Evolutionary conservation across 2,113 vertebrate species (phyloP).

Genomic region (Gavialis gangeticus): DNA sequence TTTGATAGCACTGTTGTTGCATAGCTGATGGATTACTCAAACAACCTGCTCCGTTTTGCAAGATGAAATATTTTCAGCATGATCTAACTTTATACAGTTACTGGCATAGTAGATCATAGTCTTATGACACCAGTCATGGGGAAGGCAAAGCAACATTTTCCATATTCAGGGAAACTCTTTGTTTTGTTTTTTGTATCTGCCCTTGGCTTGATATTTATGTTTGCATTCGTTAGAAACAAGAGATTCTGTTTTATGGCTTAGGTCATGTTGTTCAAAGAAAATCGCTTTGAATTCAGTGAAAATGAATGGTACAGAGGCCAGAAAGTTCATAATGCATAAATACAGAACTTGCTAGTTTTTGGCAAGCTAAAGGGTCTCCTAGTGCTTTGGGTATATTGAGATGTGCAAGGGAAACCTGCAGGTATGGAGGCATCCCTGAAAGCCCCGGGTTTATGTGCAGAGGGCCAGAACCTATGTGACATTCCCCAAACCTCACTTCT

Average conservation of each 20-base stretch:
- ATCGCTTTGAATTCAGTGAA: background rate
- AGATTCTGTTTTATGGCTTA: background rate
- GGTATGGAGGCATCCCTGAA: background rate
- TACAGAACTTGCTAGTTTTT: conserved; percentile 7
- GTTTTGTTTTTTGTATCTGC: background rate
- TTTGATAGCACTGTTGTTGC: conserved; percentile 53
- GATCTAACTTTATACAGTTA: conserved; percentile 22
- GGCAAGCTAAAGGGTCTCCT: conserved; percentile 13
- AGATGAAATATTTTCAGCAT: conserved; percentile 42
- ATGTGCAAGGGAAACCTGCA: conserved; percentile 47
- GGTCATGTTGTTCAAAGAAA: background rate
- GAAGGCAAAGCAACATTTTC: background rate
- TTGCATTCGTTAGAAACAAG: background rate
- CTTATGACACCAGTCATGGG: background rate
- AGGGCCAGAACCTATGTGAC: background rate
- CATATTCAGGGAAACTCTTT: background rate
- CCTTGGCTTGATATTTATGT: background rate
- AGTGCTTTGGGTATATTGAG: background rate
- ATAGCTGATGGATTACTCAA: conserved; percentile 40
- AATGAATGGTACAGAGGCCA: background rate
- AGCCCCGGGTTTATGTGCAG: background rate
- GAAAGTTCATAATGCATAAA: background rate
- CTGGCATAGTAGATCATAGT: background rate
- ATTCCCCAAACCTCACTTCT: background rate
- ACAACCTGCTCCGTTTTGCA: conserved; percentile 12